Evolutionary conservation across 2,888 invertebrate genomes (phyloP).

Genomic region (Encarsia formosa): DNA sequence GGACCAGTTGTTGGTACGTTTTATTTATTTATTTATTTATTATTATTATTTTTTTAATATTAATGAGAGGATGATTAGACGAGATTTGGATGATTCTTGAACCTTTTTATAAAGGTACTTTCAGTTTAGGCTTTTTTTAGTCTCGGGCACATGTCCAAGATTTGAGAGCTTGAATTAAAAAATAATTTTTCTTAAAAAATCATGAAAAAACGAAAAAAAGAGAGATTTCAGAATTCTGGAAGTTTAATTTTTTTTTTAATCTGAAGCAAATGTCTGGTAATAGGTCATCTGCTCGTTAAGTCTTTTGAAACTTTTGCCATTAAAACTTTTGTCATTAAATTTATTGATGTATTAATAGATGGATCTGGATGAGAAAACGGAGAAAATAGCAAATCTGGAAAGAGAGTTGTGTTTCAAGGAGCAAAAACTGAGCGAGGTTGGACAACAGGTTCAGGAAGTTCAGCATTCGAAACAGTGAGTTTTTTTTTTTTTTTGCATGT

Average conservation of each 20-base stretch:
- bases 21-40: neutral
- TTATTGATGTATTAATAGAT: constrained; percentile 50
- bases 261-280: no score
- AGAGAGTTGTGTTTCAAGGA: constrained; percentile 62
- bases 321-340: neutral
- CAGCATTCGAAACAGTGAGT: constrained; percentile 47
- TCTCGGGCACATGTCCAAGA: no score
- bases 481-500: constrained; percentile 12
- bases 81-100: neutral
- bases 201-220: no score
- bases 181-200: no score
- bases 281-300: no score
- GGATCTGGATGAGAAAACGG: constrained; percentile 70
- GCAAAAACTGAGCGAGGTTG: constrained; percentile 35
- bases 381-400: constrained; percentile 63
- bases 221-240: no score
- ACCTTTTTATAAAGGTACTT: no score
- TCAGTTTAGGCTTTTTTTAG: no score
- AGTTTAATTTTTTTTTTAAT: no score
- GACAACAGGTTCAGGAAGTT: constrained; percentile 42
- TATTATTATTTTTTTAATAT: constrained; percentile 3
- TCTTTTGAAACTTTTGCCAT: no score
- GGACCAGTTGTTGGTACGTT: constrained; percentile 59
- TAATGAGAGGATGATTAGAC: constrained; percentile 1
- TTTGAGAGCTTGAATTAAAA: no score